Conservation (phyloP, 2,888 invertebrate species). For the Thymelicus sylvestris region DNA sequence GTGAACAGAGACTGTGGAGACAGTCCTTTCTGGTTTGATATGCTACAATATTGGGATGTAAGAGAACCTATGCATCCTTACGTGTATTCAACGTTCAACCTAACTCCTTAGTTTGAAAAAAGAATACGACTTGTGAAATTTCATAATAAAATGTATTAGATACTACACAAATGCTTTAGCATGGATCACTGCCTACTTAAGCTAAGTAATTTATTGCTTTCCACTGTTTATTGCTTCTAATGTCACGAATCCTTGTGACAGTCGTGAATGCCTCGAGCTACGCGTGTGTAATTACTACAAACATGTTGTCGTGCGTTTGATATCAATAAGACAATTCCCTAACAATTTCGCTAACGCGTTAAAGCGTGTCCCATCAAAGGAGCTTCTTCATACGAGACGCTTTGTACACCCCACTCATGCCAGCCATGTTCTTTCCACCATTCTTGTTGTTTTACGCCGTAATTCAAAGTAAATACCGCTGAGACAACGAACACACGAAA, state of each 20-base stretch:
- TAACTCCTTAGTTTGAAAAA: no score
- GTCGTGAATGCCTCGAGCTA: neutral
- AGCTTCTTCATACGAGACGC: conserved; percentile 14
- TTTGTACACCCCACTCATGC: conserved; percentile 11
- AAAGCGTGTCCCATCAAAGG: conserved; percentile 8
- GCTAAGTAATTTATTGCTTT: neutral
- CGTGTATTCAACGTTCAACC: no score
- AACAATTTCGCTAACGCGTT: conserved; percentile 4
- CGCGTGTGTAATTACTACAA: conserved; percentile 8
- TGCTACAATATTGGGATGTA: no score
- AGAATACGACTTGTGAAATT: no score
- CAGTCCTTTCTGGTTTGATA: no score
- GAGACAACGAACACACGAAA: conserved; percentile 18
- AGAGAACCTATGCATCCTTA: no score
- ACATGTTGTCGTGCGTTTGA: neutral
- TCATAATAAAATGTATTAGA: no score
- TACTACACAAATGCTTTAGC: no score
- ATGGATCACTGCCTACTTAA: neutral
- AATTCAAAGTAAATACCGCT: conserved; percentile 30
- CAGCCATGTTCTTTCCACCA: conserved; percentile 14
- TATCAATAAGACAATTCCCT: conserved; percentile 6
- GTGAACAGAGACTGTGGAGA: no score
- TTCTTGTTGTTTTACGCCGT: conserved; percentile 14
- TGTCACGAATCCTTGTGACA: neutral
- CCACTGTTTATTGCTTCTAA: neutral